phyloP scores from a whole-genome alignment of 2,888 invertebrate species.

The Pteria penguin region DNA sequence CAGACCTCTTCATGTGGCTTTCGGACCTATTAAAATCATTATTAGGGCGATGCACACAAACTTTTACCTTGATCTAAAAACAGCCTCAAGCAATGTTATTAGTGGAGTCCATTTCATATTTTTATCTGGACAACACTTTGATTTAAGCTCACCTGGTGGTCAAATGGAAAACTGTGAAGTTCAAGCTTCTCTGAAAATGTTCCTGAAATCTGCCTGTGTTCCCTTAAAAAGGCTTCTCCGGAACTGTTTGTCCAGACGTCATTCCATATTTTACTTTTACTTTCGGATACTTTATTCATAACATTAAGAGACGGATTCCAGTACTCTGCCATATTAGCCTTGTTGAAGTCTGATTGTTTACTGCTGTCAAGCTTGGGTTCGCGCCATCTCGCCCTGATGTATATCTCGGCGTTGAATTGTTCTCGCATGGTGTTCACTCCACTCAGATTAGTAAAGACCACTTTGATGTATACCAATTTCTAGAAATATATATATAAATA shows the following conservation, averaged over 20 bases:
- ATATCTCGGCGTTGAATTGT: slow-evolving; percentile 74
- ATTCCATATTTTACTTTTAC: not conserved
- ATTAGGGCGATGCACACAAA: too few species aligned
- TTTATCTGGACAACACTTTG: not conserved
- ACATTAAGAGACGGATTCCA: not conserved
- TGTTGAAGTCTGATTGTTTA: too few species aligned
- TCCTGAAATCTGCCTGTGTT: slow-evolving; percentile 50
- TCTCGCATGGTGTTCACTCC: slow-evolving; percentile 78
- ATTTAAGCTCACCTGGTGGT: slow-evolving; percentile 36
- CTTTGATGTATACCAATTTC: slow-evolving; percentile 66
- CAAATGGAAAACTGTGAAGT: slow-evolving; percentile 76
- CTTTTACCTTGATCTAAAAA: too few species aligned
- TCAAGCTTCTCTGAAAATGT: slow-evolving; percentile 74
- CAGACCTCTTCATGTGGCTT: too few species aligned
- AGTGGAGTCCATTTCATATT: too few species aligned
- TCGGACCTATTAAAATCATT: too few species aligned
- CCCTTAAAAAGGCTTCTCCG: not conserved
- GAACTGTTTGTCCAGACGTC: not conserved
- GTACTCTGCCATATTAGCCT: not conserved
- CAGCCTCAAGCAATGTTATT: too few species aligned
- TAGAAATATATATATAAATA: too few species aligned
- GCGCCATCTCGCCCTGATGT: slow-evolving; percentile 76
- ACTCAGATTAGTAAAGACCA: slow-evolving; percentile 77
- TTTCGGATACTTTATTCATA: not conserved
- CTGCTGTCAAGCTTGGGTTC: slow-evolving; percentile 69